Conservation (phyloP, 2,797 vertebrate genomes). For the Anomalospiza imberbis region DNA sequence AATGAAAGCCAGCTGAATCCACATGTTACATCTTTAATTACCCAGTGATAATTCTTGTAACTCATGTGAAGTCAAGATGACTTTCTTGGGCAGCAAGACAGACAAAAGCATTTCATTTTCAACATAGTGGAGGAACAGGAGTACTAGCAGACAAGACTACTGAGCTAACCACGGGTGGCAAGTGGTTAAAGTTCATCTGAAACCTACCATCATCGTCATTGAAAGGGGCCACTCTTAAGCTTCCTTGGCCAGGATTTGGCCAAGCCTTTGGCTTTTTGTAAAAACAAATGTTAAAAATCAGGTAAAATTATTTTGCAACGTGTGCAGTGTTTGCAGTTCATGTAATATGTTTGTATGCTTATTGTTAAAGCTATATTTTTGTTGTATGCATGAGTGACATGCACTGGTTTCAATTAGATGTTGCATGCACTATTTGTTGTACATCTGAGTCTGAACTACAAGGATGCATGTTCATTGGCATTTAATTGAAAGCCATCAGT, state of each 20-base stretch:
- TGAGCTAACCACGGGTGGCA: neutral
- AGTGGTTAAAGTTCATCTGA: neutral
- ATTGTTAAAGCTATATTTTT: neutral
- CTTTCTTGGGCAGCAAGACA: neutral
- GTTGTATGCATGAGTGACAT: neutral
- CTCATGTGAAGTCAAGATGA: neutral
- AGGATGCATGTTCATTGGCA: neutral
- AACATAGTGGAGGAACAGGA: neutral
- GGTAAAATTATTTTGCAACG: conserved; percentile 38
- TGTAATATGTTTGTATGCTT: neutral
- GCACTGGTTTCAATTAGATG: neutral
- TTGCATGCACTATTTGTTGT: neutral
- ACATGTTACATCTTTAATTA: neutral
- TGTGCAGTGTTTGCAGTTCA: neutral
- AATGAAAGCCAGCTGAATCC: neutral
- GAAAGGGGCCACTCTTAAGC: neutral
- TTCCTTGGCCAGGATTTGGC: neutral
- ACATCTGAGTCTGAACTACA: neutral
- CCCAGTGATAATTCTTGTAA: neutral
- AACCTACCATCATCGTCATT: neutral
- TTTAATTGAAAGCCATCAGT: neutral
- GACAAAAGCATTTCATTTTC: neutral
- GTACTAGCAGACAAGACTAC: neutral
- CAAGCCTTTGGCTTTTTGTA: neutral
- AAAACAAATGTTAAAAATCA: neutral